Conservation (phyloP, 2,113 vertebrate genomes). For the Neodontobutis hainanensis region DNA sequence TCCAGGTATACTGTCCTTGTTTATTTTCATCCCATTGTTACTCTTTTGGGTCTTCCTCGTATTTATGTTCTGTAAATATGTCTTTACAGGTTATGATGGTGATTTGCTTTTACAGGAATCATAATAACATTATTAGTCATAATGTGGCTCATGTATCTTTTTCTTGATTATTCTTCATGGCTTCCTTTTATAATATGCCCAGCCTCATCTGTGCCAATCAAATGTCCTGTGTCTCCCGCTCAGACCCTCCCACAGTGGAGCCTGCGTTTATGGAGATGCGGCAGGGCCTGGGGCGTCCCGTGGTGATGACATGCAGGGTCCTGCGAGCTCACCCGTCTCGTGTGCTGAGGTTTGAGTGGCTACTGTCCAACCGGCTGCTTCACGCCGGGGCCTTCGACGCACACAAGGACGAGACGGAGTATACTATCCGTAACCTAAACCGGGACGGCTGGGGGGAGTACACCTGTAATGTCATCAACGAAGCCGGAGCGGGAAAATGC, state of each 20-base stretch:
- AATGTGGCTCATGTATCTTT: not conserved
- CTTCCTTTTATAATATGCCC: conserved; percentile 51
- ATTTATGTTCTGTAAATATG: not conserved
- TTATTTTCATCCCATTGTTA: not conserved
- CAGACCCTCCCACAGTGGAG: conserved; percentile 94
- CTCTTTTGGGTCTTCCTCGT: conserved; percentile 11
- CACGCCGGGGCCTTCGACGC: conserved; percentile 87
- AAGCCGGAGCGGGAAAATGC: conserved; percentile 92
- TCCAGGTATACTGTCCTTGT: not conserved
- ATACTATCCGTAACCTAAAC: conserved; percentile 85
- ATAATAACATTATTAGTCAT: not conserved
- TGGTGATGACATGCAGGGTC: conserved; percentile 93
- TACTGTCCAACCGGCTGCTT: conserved; percentile 86
- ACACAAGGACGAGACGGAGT: conserved; percentile 89
- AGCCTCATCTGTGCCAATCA: conserved; percentile 7
- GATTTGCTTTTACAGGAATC: not conserved
- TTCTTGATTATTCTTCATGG: not conserved
- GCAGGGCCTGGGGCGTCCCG: conserved; percentile 87
- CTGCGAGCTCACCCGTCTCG: conserved; percentile 91
- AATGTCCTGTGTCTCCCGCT: conserved; percentile 15
- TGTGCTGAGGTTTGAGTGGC: conserved; percentile 93
- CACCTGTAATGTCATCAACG: conserved; percentile 95
- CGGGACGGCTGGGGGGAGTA: conserved; percentile 92
- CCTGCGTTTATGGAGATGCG: conserved; percentile 89
- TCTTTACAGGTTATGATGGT: conserved; percentile 4